Conservation (phyloP, 2,888 invertebrate species). For the Ptychoptera albimana region DNA sequence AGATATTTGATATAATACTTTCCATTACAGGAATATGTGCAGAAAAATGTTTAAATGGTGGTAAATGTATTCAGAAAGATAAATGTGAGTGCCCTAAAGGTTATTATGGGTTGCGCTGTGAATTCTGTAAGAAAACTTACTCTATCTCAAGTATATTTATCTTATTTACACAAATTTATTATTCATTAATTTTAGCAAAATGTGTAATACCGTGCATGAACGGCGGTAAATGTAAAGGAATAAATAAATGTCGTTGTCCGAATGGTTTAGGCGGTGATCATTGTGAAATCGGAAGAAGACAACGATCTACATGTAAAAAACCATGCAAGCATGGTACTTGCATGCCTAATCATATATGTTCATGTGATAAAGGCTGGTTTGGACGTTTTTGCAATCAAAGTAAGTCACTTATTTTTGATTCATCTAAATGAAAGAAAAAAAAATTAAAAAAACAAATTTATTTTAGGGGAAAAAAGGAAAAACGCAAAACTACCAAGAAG, state of each 20-base stretch:
- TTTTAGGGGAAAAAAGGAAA: too few species aligned
- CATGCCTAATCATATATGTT: conserved; percentile 49
- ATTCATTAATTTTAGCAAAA: conserved; percentile 42
- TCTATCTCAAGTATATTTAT: too few species aligned
- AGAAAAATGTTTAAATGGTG: conserved; percentile 83
- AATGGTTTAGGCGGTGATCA: conserved; percentile 73
- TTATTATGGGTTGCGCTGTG: conserved; percentile 77
- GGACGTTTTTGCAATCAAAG: conserved; percentile 68
- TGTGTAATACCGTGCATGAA: conserved; percentile 83
- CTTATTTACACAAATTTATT: conserved; percentile 2
- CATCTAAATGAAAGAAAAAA: too few species aligned
- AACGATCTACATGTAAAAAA: conserved; percentile 53
- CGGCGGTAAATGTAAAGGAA: conserved; percentile 77
- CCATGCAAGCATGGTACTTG: conserved; percentile 68
- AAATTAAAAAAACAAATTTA: too few species aligned
- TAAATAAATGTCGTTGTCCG: conserved; percentile 79
- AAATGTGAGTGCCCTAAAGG: conserved; percentile 85
- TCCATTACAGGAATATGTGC: conserved; percentile 65
- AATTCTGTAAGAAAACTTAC: conserved; percentile 64
- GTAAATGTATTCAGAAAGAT: conserved; percentile 88
- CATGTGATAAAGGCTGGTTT: conserved; percentile 70
- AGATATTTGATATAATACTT: neutral
- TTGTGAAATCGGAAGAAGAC: conserved; percentile 73
- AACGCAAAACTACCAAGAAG: too few species aligned
- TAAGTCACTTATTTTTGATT: conserved; percentile 19